These are phyloP conservation scores for Riparia riparia DNA, from an alignment of 2,113 vertebrate genomes.

Conservation along the genomic window DNA sequence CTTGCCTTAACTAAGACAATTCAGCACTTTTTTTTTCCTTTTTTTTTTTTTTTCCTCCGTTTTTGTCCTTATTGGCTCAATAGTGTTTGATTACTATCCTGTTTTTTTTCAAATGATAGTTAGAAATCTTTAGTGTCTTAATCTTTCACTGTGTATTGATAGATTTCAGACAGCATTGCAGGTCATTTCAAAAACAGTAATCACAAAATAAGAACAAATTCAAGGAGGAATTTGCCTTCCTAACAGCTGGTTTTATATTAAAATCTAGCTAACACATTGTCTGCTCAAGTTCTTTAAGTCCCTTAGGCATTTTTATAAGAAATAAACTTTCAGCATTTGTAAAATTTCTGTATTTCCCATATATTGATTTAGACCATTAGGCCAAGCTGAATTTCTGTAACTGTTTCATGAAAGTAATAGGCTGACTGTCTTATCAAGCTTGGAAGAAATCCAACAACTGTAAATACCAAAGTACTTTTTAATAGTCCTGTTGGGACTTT, in stretches of 20 bases:
- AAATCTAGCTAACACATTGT: slow-evolving; percentile 23
- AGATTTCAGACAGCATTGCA: not conserved
- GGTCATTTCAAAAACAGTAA: not conserved
- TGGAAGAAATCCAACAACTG: slow-evolving; percentile 62
- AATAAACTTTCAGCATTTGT: slow-evolving; percentile 49
- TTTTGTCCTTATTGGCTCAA: not conserved
- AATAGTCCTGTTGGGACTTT: slow-evolving; percentile 47
- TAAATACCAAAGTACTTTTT: slow-evolving; percentile 53
- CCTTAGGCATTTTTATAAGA: slow-evolving; percentile 11
- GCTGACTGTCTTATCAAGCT: slow-evolving; percentile 17
- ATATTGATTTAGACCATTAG: slow-evolving; percentile 27
- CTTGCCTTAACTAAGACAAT: not conserved
- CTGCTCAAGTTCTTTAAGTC: slow-evolving; percentile 8
- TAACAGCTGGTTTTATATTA: slow-evolving; percentile 3
- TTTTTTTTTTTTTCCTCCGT: no score
- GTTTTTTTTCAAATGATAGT: not conserved
- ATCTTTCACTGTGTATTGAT: slow-evolving; percentile 7
- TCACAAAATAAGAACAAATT: slow-evolving; percentile 41
- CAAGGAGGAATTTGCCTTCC: slow-evolving; percentile 14
- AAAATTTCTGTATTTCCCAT: slow-evolving; percentile 54
- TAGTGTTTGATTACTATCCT: not conserved
- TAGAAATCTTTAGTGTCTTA: not conserved
- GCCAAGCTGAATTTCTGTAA: slow-evolving; percentile 51
- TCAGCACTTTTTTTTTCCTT: no score
- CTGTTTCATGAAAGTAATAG: slow-evolving; percentile 30